phyloP scores from a whole-genome alignment of 2,888 invertebrate species.

The Leptinotarsa tumamoca region DNA sequence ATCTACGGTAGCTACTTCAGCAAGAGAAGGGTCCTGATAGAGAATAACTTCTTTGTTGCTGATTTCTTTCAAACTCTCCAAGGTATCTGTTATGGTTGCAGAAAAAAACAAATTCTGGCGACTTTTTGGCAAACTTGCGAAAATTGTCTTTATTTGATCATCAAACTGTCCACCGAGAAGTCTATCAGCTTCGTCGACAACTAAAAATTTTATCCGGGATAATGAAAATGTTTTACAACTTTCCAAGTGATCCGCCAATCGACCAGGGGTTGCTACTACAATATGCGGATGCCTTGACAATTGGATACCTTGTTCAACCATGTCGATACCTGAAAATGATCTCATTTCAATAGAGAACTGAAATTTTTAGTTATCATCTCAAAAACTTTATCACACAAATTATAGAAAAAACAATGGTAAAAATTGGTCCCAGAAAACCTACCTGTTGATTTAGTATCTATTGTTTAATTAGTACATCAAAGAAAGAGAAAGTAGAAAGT shows the following conservation, averaged over 20 bases:
- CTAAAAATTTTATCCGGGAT: constrained; percentile 84
- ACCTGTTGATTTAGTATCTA: too few species aligned
- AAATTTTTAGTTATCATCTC: too few species aligned
- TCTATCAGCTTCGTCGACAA: constrained; percentile 97
- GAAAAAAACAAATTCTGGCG: constrained; percentile 93
- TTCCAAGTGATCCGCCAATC: constrained; percentile 91
- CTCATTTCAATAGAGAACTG: background rate
- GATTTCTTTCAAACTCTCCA: constrained; percentile 75
- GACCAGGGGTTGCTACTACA: constrained; percentile 96
- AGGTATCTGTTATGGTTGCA: constrained; percentile 93
- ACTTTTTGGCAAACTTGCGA: constrained; percentile 78
- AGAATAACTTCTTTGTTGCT: constrained; percentile 70
- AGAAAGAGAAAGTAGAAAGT: too few species aligned
- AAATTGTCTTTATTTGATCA: constrained; percentile 84
- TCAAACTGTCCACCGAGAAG: constrained; percentile 84
- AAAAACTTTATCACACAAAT: too few species aligned
- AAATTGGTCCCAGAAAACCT: too few species aligned
- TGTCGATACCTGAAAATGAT: constrained; percentile 80
- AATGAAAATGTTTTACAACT: constrained; percentile 87
- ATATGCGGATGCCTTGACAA: constrained; percentile 90
- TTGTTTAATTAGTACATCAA: too few species aligned
- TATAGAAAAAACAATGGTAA: too few species aligned
- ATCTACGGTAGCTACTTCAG: constrained; percentile 84
- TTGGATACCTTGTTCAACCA: constrained; percentile 88
- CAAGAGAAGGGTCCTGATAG: constrained; percentile 79